Evolutionary conservation across 2,888 invertebrate genomes (phyloP).

Genomic region (Oxyscelio sp.): DNA sequence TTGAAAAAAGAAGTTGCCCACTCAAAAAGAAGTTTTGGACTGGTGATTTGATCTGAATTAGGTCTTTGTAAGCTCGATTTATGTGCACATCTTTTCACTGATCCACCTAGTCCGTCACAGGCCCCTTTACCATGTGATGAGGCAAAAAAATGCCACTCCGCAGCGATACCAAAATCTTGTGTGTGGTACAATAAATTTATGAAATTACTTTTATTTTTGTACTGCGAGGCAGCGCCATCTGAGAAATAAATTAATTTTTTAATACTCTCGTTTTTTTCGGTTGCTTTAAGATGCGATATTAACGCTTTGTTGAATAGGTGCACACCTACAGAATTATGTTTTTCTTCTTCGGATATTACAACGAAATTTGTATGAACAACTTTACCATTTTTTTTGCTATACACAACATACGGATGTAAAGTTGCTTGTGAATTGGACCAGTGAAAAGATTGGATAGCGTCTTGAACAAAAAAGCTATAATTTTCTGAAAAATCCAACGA

Average conservation of each 20-base stretch:
- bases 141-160: slow-evolving; percentile 53
- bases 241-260: slow-evolving; percentile 45
- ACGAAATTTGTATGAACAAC: background rate
- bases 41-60: too few species aligned
- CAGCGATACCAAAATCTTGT: slow-evolving; percentile 40
- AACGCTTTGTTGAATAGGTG: slow-evolving; percentile 38
- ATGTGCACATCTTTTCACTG: slow-evolving; percentile 39
- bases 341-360: too few species aligned
- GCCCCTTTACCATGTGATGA: too few species aligned
- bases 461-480: background rate
- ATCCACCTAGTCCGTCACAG: slow-evolving; percentile 45
- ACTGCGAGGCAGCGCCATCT: slow-evolving; percentile 20
- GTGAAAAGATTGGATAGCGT: slow-evolving; percentile 11
- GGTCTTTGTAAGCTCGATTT: slow-evolving; percentile 32
- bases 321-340: slow-evolving; percentile 17
- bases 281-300: slow-evolving; percentile 14
- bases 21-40: background rate
- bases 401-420: too few species aligned
- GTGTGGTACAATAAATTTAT: slow-evolving; percentile 28
- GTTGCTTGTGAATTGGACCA: slow-evolving; percentile 13
- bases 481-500: slow-evolving; percentile 15
- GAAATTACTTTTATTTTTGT: too few species aligned
- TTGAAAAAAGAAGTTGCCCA: background rate
- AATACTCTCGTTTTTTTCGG: background rate
- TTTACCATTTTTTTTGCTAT: too few species aligned